Percentiles rank a stretch among this genome's conserved stretches.
These are phyloP conservation scores for Apaloderma vittatum DNA, from an alignment of 2,113 vertebrate genomes.

Conservation along the genomic window DNA sequence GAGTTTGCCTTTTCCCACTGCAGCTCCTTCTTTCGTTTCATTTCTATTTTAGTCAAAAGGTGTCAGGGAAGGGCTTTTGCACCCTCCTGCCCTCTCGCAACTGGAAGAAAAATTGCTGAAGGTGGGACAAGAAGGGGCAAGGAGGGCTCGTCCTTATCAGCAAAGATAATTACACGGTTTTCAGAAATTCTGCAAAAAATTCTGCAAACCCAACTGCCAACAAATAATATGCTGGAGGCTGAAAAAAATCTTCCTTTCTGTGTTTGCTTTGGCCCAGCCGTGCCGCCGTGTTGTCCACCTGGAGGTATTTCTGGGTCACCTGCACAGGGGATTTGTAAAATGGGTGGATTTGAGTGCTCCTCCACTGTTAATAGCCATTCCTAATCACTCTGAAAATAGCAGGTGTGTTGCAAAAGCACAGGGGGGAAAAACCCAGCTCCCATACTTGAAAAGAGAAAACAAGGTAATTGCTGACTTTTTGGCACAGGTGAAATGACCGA, in stretches of 20 bases:
- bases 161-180: too few relatives aligned
- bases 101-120: neutral
- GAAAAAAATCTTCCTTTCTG: too few relatives aligned
- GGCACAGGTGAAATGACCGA: too few relatives aligned
- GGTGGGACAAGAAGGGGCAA: neutral
- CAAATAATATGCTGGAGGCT: accelerated
- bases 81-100: accelerated
- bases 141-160: neutral
- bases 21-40: too few relatives aligned
- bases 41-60: too few relatives aligned
- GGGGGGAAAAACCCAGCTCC: neutral
- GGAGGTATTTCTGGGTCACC: accelerated
- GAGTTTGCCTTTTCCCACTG: too few relatives aligned
- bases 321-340: accelerated
- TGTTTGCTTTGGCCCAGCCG: accelerated
- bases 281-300: accelerated
- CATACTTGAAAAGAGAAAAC: neutral
- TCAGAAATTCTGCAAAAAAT: too few relatives aligned
- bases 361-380: accelerated
- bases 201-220: accelerated
- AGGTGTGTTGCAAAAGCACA: neutral
- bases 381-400: neutral
- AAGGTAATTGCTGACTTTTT: too few relatives aligned
- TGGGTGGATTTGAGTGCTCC: neutral
- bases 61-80: neutral